These are phyloP conservation scores for Tenualosa thibaudeaui DNA, from an alignment of 2,797 vertebrate species.

Conservation along the genomic window DNA sequence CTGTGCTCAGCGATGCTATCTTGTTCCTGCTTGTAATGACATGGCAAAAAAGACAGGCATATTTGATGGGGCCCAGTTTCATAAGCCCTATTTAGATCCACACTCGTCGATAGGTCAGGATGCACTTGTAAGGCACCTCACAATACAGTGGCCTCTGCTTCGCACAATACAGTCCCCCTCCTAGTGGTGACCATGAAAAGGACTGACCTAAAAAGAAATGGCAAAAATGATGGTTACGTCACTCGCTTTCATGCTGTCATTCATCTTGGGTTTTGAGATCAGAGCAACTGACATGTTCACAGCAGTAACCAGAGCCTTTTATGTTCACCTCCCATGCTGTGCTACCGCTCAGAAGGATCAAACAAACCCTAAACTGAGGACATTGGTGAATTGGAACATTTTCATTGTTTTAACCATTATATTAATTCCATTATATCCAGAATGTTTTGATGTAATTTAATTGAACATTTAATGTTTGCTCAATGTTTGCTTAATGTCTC, in stretches of 20 bases:
- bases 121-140: conserved; percentile 53
- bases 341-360: neutral
- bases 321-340: neutral
- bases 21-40: neutral
- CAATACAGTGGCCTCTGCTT: neutral
- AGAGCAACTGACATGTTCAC: neutral
- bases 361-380: neutral
- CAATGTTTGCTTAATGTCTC: neutral
- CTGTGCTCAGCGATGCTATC: neutral
- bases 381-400: neutral
- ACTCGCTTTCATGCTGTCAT: neutral
- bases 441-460: neutral
- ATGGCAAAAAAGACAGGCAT: conserved; percentile 47
- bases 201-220: neutral
- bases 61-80: conserved; percentile 66
- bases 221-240: neutral
- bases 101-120: conserved; percentile 72
- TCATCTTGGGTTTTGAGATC: conserved; percentile 4
- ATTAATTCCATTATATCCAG: too few relatives aligned
- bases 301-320: neutral
- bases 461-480: neutral
- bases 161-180: neutral
- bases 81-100: conserved; percentile 72
- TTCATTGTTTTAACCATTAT: neutral
- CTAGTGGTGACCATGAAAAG: neutral